phyloP scores from a whole-genome alignment of 2,888 invertebrate genomes.

The Pristionchus arcanus region DNA sequence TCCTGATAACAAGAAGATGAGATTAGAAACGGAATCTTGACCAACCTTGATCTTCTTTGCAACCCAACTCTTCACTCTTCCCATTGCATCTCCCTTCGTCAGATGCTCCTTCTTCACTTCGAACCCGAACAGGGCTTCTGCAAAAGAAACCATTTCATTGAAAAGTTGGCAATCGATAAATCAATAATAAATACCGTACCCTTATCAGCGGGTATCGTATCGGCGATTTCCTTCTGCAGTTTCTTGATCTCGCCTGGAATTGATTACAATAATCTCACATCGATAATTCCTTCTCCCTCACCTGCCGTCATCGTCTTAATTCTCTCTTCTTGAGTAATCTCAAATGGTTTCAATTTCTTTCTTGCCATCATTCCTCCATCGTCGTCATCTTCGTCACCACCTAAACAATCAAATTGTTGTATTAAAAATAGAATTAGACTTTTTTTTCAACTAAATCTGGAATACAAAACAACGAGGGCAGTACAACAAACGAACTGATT shows the following conservation, averaged over 20 bases:
- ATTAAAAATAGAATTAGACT: neutral
- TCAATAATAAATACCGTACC: conserved; percentile 57
- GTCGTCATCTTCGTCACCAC: conserved; percentile 67
- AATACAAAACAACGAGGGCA: too few relatives aligned
- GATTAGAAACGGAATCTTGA: neutral
- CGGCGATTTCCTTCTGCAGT: conserved; percentile 96
- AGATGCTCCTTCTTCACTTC: conserved; percentile 92
- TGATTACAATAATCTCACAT: too few relatives aligned
- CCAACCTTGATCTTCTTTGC: conserved; percentile 94
- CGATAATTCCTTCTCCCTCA: neutral
- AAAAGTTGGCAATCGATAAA: neutral
- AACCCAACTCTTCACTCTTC: conserved; percentile 98
- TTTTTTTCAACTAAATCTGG: too few relatives aligned
- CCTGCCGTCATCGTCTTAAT: conserved; percentile 73
- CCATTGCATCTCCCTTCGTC: conserved; percentile 90
- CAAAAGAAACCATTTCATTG: neutral
- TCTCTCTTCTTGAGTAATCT: conserved; percentile 76
- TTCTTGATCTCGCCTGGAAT: conserved; percentile 91
- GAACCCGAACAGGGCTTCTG: conserved; percentile 89
- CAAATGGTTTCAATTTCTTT: conserved; percentile 76
- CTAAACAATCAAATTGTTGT: neutral
- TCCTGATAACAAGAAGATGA: conserved; percentile 82
- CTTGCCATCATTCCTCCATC: conserved; percentile 65
- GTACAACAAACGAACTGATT: too few relatives aligned
- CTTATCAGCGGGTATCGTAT: conserved; percentile 97